Conservation (phyloP, 2,888 invertebrate genomes). For the Sylvicola fuscatus region DNA sequence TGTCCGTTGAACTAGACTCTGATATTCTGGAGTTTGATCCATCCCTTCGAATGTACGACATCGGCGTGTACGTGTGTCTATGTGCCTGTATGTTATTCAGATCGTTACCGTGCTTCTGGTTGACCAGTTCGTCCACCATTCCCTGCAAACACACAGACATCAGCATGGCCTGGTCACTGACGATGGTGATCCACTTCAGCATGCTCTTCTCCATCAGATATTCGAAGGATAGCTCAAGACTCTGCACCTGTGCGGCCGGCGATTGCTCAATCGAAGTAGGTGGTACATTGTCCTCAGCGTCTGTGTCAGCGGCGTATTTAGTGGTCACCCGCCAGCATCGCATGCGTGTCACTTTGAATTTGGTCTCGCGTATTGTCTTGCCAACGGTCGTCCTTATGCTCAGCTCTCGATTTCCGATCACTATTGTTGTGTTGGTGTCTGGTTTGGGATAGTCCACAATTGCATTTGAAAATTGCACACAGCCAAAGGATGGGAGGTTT, state of each 20-base stretch:
- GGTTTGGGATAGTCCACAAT: slow-evolving; percentile 55
- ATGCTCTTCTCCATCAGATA: slow-evolving; percentile 83
- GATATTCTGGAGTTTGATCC: slow-evolving; percentile 10
- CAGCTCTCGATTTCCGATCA: slow-evolving; percentile 72
- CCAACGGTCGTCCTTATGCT: slow-evolving; percentile 41
- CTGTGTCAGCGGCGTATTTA: slow-evolving; percentile 35
- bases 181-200: slow-evolving; percentile 83
- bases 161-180: slow-evolving; percentile 80
- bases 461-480: slow-evolving; percentile 58
- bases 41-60: slow-evolving; percentile 13
- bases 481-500: slow-evolving; percentile 74
- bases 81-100: slow-evolving; percentile 20
- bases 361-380: slow-evolving; percentile 52
- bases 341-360: slow-evolving; percentile 89
- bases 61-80: slow-evolving; percentile 5
- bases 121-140: slow-evolving; percentile 83
- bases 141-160: slow-evolving; percentile 91
- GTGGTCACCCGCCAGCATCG: slow-evolving; percentile 93
- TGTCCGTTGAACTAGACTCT: slow-evolving; percentile 12
- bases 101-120: slow-evolving; percentile 43
- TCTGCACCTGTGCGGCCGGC: slow-evolving; percentile 12
- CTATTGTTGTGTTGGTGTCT: slow-evolving; percentile 45
- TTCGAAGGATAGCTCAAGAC: slow-evolving; percentile 77
- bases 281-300: slow-evolving; percentile 7
- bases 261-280: slow-evolving; percentile 7